Conservation (phyloP, 2,113 vertebrate species). For the Myodes glareolus region DNA sequence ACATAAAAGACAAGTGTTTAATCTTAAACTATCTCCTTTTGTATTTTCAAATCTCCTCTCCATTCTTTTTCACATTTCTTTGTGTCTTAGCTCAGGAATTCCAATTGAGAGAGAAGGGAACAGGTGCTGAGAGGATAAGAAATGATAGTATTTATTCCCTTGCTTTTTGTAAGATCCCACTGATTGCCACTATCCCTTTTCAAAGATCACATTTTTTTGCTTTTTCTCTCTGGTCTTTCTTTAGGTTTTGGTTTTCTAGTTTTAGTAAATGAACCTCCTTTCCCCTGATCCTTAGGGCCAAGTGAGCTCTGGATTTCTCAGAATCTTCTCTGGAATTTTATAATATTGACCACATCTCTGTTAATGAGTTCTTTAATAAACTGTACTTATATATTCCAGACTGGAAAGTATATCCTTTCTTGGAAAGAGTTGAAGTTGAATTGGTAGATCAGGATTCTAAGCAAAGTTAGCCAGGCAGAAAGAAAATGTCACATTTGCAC, state of each 20-base stretch:
- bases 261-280: not conserved
- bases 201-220: not conserved
- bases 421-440: too few relatives aligned
- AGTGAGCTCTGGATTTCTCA: not conserved
- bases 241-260: not conserved
- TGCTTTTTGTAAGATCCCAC: not conserved
- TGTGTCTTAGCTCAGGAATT: not conserved
- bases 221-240: not conserved
- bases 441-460: too few relatives aligned
- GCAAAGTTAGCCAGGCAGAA: too few relatives aligned
- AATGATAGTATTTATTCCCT: not conserved
- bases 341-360: not conserved
- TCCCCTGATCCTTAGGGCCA: not conserved
- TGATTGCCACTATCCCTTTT: not conserved
- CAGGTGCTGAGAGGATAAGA: not conserved
- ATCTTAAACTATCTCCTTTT: not conserved
- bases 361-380: not conserved
- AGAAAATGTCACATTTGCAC: too few relatives aligned
- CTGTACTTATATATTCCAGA: not conserved
- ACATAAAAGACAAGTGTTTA: not conserved
- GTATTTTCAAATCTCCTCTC: not conserved
- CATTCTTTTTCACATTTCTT: not conserved
- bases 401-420: too few relatives aligned
- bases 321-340: not conserved
- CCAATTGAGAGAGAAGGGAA: not conserved